Conservation (phyloP, 2,113 vertebrate genomes). For the Labeo rohita region DNA sequence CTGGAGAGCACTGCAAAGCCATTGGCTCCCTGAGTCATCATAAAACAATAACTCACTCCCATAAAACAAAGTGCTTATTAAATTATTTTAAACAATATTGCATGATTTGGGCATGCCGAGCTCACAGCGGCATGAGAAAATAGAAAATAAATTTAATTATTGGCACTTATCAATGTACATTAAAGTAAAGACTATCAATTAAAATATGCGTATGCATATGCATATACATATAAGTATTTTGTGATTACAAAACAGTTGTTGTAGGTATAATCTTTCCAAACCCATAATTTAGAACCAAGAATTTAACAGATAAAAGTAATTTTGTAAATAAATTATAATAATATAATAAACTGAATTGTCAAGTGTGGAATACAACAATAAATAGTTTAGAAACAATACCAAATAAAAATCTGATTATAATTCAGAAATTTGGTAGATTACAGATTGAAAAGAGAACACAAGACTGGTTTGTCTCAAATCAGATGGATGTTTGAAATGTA, state of each 20-base stretch:
- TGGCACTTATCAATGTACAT: neutral
- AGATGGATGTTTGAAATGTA: neutral
- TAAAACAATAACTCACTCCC: constrained; percentile 74
- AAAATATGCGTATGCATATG: too few relatives aligned
- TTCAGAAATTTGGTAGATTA: neutral
- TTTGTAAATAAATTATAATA: neutral
- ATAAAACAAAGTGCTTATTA: constrained; percentile 79
- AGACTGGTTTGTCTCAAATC: neutral
- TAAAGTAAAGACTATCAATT: neutral
- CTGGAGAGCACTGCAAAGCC: constrained; percentile 71
- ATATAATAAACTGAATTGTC: neutral
- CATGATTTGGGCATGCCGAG: constrained; percentile 51
- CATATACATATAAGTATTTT: neutral
- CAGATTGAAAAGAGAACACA: neutral
- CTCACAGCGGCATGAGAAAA: neutral
- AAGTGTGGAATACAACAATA: neutral
- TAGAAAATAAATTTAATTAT: constrained; percentile 29
- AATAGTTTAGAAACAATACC: neutral
- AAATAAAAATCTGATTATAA: neutral
- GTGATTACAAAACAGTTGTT: neutral
- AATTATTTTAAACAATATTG: constrained; percentile 76
- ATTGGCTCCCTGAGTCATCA: constrained; percentile 63
- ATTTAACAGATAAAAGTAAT: neutral
- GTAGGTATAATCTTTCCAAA: neutral
- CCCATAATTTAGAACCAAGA: neutral